phyloP scores from a whole-genome alignment of 2,888 invertebrate species.

The Micoletzkya japonica region DNA sequence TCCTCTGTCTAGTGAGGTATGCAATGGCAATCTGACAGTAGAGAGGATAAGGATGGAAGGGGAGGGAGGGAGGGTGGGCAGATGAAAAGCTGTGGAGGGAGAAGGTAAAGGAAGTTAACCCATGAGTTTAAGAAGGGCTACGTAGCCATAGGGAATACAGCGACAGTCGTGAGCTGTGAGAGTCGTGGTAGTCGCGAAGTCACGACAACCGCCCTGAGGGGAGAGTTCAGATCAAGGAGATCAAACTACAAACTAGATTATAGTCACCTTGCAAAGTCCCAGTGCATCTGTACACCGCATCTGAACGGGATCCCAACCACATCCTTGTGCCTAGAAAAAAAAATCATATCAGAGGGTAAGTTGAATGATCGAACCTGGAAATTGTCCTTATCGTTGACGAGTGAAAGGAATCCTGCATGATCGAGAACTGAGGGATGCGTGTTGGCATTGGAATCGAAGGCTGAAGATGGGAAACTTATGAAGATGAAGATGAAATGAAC shows the following conservation, averaged over 20 bases:
- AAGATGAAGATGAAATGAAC: neutral
- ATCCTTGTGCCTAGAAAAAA: conserved; percentile 13
- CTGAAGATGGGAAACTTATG: neutral
- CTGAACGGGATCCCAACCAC: conserved; percentile 26
- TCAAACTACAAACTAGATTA: neutral
- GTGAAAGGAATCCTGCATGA: conserved; percentile 24
- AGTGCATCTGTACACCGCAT: conserved; percentile 22
- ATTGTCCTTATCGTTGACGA: conserved; percentile 26
- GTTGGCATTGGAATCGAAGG: conserved; percentile 4
- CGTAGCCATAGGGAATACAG: conserved; percentile 28
- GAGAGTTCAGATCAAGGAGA: neutral
- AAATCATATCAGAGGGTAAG: neutral
- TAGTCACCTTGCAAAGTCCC: conserved; percentile 20
- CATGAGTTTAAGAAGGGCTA: conserved; percentile 24
- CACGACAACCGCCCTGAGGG: conserved; percentile 25
- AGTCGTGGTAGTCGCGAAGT: conserved; percentile 18
- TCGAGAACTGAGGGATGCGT: conserved; percentile 17
- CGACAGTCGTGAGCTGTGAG: conserved; percentile 26
- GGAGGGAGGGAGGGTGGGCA: neutral
- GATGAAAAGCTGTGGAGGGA: neutral
- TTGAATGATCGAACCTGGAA: conserved; percentile 16
- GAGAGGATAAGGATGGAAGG: conserved; percentile 1
- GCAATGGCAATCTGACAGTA: neutral
- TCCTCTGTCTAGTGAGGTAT: neutral
- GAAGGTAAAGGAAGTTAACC: neutral